Evolutionary conservation across 2,888 invertebrate genomes (phyloP).

Genomic region (Harpalus rufipes): DNA sequence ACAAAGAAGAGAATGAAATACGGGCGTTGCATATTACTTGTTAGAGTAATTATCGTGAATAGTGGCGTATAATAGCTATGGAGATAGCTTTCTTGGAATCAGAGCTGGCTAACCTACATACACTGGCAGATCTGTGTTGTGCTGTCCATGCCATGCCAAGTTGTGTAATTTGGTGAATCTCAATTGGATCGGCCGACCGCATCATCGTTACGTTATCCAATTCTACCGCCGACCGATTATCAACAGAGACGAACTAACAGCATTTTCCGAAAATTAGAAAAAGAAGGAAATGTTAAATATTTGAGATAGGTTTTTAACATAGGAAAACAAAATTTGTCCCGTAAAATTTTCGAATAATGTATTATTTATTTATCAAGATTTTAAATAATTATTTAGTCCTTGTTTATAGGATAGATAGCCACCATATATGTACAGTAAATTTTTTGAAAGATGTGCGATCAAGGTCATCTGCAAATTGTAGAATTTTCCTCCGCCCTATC

Average conservation of each 20-base stretch:
- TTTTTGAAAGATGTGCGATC: too few relatives aligned
- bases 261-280: not conserved
- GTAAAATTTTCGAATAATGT: too few relatives aligned
- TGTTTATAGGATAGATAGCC: too few relatives aligned
- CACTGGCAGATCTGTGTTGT: conserved; percentile 61
- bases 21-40: not conserved
- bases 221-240: not conserved
- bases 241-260: not conserved
- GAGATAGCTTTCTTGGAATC: not conserved
- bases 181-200: conserved; percentile 45
- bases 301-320: too few relatives aligned
- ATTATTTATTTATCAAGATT: too few relatives aligned
- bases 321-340: too few relatives aligned
- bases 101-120: conserved; percentile 51
- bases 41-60: not conserved
- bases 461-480: too few relatives aligned
- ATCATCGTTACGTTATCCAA: conserved; percentile 41
- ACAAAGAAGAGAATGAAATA: not conserved
- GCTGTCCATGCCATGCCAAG: not conserved
- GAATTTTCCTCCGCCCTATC: too few relatives aligned
- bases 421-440: too few relatives aligned
- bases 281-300: too few relatives aligned
- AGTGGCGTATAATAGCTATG: conserved; percentile 6
- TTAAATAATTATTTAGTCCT: too few relatives aligned
- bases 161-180: conserved; percentile 51